Evolutionary conservation across 2,113 vertebrate species (phyloP).

Genomic region (Gobio gobio): DNA sequence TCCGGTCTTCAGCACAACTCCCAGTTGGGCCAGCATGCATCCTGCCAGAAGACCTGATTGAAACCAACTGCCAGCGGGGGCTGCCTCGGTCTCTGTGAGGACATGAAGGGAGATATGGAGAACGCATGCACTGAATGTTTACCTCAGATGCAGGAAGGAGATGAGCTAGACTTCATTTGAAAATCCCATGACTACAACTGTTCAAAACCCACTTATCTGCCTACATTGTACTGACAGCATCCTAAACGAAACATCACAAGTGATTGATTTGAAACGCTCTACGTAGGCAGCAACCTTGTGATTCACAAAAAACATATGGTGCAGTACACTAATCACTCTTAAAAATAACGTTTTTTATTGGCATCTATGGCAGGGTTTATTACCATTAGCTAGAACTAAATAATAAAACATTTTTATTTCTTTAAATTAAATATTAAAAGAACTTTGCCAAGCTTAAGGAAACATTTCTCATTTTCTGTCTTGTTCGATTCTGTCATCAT

Average conservation of each 20-base stretch:
- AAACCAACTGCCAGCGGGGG: constrained; percentile 68
- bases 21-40: constrained; percentile 62
- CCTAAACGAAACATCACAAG: background rate
- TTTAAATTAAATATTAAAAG: too few relatives aligned
- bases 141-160: constrained; percentile 31
- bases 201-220: background rate
- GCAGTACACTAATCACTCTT: background rate
- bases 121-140: constrained; percentile 32
- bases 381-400: background rate
- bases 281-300: background rate
- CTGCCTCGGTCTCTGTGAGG: constrained; percentile 29
- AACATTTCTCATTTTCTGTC: too few relatives aligned
- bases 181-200: background rate
- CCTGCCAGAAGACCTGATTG: constrained; percentile 68
- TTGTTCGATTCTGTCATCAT: too few relatives aligned
- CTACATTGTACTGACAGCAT: background rate
- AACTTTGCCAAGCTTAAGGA: too few relatives aligned
- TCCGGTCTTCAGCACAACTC: constrained; percentile 67
- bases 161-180: constrained; percentile 19
- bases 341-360: background rate
- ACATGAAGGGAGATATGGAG: constrained; percentile 20
- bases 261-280: background rate
- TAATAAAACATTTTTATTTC: background rate
- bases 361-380: background rate
- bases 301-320: background rate